These are phyloP conservation scores for Luperina testacea DNA, from an alignment of 2,888 invertebrate genomes.

Conservation along the genomic window DNA sequence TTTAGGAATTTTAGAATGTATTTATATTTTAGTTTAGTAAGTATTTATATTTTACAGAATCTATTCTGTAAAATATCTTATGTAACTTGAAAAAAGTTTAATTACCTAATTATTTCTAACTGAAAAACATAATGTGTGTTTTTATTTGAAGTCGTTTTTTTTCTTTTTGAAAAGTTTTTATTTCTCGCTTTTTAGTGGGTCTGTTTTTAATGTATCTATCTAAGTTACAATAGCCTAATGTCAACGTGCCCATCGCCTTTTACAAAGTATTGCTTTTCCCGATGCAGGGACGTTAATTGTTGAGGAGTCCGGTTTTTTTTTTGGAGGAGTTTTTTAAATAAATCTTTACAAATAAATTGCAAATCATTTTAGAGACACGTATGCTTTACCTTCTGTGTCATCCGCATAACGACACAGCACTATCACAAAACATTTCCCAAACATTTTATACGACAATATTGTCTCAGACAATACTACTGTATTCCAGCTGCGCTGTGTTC, in stretches of 20 bases:
- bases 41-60: neutral
- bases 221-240: too few relatives aligned
- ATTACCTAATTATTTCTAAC: neutral
- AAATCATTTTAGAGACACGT: neutral
- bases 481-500: slow-evolving; percentile 37
- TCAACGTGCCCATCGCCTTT: too few relatives aligned
- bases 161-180: too few relatives aligned
- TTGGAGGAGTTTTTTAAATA: neutral
- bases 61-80: too few relatives aligned
- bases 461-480: slow-evolving; percentile 45
- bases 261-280: too few relatives aligned
- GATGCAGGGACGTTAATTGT: too few relatives aligned
- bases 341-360: neutral
- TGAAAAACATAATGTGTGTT: neutral
- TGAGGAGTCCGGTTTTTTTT: too few relatives aligned
- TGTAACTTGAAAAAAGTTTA: neutral
- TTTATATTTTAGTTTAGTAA: neutral
- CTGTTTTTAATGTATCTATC: too few relatives aligned
- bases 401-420: neutral
- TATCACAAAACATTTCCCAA: neutral
- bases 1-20: neutral
- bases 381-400: neutral
- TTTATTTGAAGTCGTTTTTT: too few relatives aligned
- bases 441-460: neutral
- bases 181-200: too few relatives aligned